phyloP scores from a whole-genome alignment of 2,888 invertebrate genomes.

The Lathronympha strigana region DNA sequence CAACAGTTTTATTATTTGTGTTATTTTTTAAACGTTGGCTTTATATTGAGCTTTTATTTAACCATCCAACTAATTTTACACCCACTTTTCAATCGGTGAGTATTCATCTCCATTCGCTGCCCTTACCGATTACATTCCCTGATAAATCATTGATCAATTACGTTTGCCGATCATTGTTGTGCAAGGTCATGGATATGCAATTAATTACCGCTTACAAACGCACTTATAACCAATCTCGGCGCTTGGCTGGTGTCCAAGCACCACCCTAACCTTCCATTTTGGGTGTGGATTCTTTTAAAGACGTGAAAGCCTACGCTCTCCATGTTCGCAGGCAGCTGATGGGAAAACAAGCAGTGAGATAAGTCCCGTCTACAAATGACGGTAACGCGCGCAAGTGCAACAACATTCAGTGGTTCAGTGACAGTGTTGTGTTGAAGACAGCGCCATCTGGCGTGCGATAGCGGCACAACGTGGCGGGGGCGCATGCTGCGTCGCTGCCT shows the following conservation, averaged over 20 bases:
- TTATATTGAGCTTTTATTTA: neutral
- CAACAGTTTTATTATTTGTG: too few species aligned
- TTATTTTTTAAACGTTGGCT: too few species aligned
- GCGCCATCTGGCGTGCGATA: constrained; percentile 58
- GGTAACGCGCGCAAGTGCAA: constrained; percentile 31
- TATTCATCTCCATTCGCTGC: neutral
- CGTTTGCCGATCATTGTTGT: constrained; percentile 14
- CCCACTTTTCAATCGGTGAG: neutral
- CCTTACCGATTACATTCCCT: constrained; percentile 4
- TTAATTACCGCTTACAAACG: neutral
- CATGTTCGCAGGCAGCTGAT: constrained; percentile 76
- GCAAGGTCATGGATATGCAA: constrained; percentile 22
- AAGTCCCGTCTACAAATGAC: constrained; percentile 54
- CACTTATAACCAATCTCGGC: constrained; percentile 9
- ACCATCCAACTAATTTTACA: neutral
- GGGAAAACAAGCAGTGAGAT: constrained; percentile 77
- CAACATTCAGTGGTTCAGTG: constrained; percentile 37
- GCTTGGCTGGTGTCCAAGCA: constrained; percentile 3
- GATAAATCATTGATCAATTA: constrained; percentile 15
- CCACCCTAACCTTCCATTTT: constrained; percentile 7
- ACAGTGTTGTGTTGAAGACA: constrained; percentile 34
- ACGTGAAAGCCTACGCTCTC: constrained; percentile 79
- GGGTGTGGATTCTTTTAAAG: constrained; percentile 56
- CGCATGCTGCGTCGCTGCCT: constrained; percentile 85
- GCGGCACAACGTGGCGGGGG: constrained; percentile 85